phyloP scores from a whole-genome alignment of 2,888 invertebrate genomes.

The Graphium colonna region DNA sequence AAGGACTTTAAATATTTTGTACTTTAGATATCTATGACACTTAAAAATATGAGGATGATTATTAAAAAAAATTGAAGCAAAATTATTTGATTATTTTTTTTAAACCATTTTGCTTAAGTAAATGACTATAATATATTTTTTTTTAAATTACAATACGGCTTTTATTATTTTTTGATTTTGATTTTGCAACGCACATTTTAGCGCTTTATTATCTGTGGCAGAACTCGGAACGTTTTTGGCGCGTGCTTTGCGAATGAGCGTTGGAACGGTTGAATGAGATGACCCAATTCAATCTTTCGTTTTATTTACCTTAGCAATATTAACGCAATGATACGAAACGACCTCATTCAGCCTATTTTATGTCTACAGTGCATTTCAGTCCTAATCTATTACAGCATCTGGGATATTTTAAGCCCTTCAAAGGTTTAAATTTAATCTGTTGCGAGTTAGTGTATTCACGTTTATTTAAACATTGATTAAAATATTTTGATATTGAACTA shows the following conservation, averaged over 20 bases:
- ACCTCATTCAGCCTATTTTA: conserved; percentile 24
- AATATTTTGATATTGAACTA: not conserved
- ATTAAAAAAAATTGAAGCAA: too few species aligned
- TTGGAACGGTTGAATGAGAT: conserved; percentile 29
- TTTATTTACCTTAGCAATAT: conserved; percentile 43
- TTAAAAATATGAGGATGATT: too few species aligned
- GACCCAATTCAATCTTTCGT: conserved; percentile 36
- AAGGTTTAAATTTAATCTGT: not conserved
- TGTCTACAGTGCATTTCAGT: conserved; percentile 6
- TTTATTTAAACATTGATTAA: not conserved
- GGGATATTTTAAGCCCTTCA: not conserved
- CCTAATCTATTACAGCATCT: conserved; percentile 4
- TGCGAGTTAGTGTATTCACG: not conserved
- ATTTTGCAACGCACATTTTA: too few species aligned
- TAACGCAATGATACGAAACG: conserved; percentile 33
- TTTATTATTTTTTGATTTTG: too few species aligned
- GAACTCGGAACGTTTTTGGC: too few species aligned
- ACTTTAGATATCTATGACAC: too few species aligned
- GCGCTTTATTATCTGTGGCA: too few species aligned
- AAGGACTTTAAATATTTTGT: too few species aligned
- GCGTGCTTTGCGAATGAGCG: conserved; percentile 16
- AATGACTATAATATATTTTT: too few species aligned
- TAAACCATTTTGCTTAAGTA: too few species aligned
- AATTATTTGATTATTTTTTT: too few species aligned
- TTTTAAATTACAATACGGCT: too few species aligned